Evolutionary conservation across 35 echinoderm and acorn worm species (phyloP).

Genomic region (Antedon bifida): DNA sequence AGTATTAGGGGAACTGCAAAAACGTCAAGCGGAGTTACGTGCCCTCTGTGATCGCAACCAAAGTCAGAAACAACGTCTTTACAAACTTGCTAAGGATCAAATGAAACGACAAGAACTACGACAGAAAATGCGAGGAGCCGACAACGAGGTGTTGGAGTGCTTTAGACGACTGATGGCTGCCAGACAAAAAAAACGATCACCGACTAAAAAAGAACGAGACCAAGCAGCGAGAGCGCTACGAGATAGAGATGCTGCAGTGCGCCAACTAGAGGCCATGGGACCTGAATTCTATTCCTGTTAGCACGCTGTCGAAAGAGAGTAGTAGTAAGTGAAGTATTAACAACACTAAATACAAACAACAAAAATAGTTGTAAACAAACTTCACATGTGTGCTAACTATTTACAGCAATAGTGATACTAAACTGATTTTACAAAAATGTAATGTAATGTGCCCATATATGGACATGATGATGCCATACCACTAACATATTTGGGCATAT

Average conservation of each 20-base stretch:
- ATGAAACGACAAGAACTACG: constrained; percentile 78
- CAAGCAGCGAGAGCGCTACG: constrained; percentile 55
- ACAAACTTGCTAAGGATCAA: constrained; percentile 74
- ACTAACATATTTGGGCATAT: too few relatives aligned
- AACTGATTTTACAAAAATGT: too few relatives aligned
- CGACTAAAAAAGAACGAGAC: constrained; percentile 91
- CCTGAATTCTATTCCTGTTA: not conserved
- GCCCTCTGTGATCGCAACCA: constrained; percentile 80
- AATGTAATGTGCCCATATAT: too few relatives aligned
- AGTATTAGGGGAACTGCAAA: constrained; percentile 71
- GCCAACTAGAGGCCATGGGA: constrained; percentile 51
- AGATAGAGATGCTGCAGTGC: constrained; percentile 58
- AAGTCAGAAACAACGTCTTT: constrained; percentile 63
- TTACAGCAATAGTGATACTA: too few relatives aligned
- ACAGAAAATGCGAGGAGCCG: constrained; percentile 68
- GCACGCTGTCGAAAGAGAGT: not conserved
- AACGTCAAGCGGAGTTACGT: constrained; percentile 74
- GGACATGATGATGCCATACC: too few relatives aligned
- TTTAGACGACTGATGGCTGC: constrained; percentile 85
- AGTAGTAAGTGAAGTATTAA: not conserved
- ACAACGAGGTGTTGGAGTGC: constrained; percentile 87
- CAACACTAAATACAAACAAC: too few relatives aligned
- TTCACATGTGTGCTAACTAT: too few relatives aligned
- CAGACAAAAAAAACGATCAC: constrained; percentile 84
- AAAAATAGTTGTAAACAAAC: too few relatives aligned